Conservation (phyloP, 1,140 invertebrate genomes). For the Philopotamus ludificatus region DNA sequence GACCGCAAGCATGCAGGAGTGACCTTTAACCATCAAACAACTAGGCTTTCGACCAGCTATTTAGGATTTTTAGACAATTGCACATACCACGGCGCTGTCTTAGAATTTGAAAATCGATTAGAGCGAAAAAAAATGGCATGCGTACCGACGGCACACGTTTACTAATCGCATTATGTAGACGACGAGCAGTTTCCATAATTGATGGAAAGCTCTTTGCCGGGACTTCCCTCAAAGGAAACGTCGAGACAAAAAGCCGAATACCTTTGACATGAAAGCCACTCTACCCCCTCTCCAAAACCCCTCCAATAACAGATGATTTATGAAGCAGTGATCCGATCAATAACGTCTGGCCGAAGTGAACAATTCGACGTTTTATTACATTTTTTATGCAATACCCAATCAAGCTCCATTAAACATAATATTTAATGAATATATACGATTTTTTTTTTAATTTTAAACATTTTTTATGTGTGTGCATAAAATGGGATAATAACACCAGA, state of each 20-base stretch:
- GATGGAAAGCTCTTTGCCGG: not conserved
- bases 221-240: conserved; percentile 14
- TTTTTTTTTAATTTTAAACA: too few species aligned
- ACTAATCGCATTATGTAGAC: not conserved
- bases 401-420: too few species aligned
- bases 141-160: too few species aligned
- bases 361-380: too few species aligned
- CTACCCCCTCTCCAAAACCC: not conserved
- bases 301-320: conserved; percentile 31
- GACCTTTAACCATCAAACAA: conserved; percentile 17
- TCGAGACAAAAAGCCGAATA: conserved; percentile 16
- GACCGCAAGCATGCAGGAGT: conserved; percentile 7
- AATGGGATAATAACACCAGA: conserved; percentile 2
- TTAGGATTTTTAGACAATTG: conserved; percentile 21
- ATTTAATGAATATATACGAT: too few species aligned
- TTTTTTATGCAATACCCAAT: too few species aligned
- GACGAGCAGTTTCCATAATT: conserved; percentile 16
- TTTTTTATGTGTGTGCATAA: too few species aligned
- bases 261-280: conserved; percentile 26
- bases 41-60: conserved; percentile 21
- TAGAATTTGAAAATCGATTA: not conserved
- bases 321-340: conserved; percentile 22
- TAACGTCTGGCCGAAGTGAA: not conserved
- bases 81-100: conserved; percentile 2
- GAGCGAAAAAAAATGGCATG: not conserved